Percentiles rank a stretch among this genome's conserved stretches.
Conservation (phyloP, 1,140 invertebrate species). For the Hylyphantes graminicola region DNA sequence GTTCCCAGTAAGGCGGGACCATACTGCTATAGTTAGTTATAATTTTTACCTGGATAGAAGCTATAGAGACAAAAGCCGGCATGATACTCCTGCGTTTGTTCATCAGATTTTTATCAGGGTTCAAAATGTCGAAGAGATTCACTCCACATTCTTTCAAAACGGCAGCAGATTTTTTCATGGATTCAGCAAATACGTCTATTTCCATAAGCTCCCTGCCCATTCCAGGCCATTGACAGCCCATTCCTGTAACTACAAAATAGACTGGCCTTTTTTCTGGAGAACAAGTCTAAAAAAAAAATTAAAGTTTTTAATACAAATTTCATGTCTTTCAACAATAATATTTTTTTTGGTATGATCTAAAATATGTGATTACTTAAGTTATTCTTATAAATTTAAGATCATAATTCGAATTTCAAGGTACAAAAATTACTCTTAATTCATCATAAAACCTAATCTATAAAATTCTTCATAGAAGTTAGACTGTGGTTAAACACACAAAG, state of each 20-base stretch:
- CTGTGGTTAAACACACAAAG: too few relatives aligned
- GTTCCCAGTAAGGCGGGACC: too few relatives aligned
- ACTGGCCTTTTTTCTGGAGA: constrained; percentile 72
- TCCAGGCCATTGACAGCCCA: constrained; percentile 95
- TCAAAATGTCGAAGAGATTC: constrained; percentile 81
- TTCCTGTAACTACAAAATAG: constrained; percentile 95
- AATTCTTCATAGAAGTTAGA: too few relatives aligned
- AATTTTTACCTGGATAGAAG: not conserved
- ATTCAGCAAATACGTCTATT: constrained; percentile 81
- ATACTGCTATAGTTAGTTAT: too few relatives aligned
- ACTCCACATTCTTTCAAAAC: constrained; percentile 80
- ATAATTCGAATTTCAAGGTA: too few relatives aligned
- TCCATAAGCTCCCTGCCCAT: constrained; percentile 88
- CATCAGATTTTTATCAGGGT: not conserved
- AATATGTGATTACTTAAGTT: too few relatives aligned
- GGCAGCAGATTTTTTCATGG: constrained; percentile 80
- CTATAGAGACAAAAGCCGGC: not conserved
- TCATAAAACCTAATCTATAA: too few relatives aligned
- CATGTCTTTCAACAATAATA: too few relatives aligned
- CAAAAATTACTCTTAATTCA: too few relatives aligned
- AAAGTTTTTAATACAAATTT: not conserved
- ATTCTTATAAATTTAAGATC: too few relatives aligned
- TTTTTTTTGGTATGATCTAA: too few relatives aligned
- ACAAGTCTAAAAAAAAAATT: not conserved
- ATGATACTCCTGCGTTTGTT: not conserved